Evolutionary conservation across 2,888 invertebrate genomes (phyloP), one percentile per base, ranked within the genome.

Genomic region (Drosophila phalerata): DNA sequence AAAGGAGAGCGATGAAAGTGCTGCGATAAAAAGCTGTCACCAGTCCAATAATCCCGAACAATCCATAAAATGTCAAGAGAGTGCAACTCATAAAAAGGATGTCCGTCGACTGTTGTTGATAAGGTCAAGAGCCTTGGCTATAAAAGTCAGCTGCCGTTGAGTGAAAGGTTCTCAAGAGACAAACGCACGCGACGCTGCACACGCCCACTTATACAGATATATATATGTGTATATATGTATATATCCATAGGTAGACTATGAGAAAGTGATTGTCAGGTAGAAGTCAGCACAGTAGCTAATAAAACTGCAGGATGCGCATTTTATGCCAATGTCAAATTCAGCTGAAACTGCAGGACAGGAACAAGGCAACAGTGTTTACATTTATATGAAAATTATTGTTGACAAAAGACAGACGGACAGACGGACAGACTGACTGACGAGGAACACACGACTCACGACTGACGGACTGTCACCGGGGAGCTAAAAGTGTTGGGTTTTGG

Each of bases 21-120:
- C 68, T 63, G 77, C 72, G 87, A 87, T 87, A 88, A 85, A 88
- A 85, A 82, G 85, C 85, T 85, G 83, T 87, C 85, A 85, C 77
- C 87, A 79, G 67, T 45, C 60, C 52, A 68, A 68, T 68, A 67
- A 76, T 62, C 51, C 57, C 34, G 48, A 57, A 49, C 45, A 77
- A 77, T 85, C 74, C 81, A 85, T 85, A 82, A 82, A 82, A 85
- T 85, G 85, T 82, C 80, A 80, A 80, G 85, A 69, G 83, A 64
- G 76, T 65, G 71, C 71, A 67, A 62, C 71, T 63, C 76, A 74
- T 70, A 77, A 74, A 71, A 65, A 84, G 81, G 79, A 86, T 73
- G 28, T 45, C 56, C 32, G 32, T 73, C 64, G 38, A 42, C 19
- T 53, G 51, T 64, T 64, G 73, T 79, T 85, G 82, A 84, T 84